These are phyloP conservation scores for Sebastes variabilis DNA, from an alignment of 2,797 vertebrate genomes.

Conservation along the genomic window DNA sequence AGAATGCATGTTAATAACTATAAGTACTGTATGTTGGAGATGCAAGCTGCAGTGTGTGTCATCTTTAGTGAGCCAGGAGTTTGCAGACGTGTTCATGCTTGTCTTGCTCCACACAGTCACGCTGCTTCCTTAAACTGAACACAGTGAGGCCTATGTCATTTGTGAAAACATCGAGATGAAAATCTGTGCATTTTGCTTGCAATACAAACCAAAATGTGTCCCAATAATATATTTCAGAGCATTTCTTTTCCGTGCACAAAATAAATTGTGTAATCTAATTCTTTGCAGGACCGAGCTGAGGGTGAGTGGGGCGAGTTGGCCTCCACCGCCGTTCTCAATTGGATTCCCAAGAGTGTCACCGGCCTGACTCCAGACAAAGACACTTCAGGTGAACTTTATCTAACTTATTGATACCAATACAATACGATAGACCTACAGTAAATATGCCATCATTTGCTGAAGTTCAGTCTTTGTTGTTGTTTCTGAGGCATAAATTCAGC, in stretches of 20 bases:
- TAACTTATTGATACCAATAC: neutral
- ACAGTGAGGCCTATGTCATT: neutral
- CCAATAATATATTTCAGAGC: neutral
- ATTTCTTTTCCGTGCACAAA: neutral
- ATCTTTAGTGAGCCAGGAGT: neutral
- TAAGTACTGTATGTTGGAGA: neutral
- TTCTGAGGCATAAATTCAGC: neutral
- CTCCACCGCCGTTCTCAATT: slow-evolving; percentile 48
- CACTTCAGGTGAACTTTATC: slow-evolving; percentile 27
- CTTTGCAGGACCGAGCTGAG: slow-evolving; percentile 54
- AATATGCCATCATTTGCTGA: neutral
- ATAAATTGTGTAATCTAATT: neutral
- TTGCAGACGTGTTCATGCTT: neutral
- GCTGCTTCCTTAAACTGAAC: neutral
- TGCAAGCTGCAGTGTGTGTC: neutral
- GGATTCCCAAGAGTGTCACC: slow-evolving; percentile 70
- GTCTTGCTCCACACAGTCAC: neutral
- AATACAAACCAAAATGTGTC: neutral
- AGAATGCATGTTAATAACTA: neutral
- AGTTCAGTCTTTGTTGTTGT: neutral
- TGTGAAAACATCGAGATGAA: neutral
- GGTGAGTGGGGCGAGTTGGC: slow-evolving; percentile 46
- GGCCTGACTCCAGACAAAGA: slow-evolving; percentile 38
- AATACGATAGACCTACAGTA: neutral
- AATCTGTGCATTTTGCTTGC: neutral